phyloP scores from a whole-genome alignment of 2,888 invertebrate genomes.

The Perizoma flavofasciatum region DNA sequence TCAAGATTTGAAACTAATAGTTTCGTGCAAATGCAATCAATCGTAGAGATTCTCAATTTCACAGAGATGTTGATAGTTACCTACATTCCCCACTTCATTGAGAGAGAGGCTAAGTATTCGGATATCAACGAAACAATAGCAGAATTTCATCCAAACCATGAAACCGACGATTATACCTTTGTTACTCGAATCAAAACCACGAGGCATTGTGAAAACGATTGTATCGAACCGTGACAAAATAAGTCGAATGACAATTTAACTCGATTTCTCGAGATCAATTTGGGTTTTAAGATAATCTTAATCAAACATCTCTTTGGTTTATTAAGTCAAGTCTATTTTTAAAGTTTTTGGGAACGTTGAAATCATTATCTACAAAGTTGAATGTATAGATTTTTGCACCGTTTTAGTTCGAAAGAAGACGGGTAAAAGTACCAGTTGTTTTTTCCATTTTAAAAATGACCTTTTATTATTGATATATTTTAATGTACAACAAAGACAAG shows the following conservation, averaged over 20 bases:
- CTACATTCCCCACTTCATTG: slow-evolving; percentile 5
- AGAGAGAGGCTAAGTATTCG: slow-evolving; percentile 16
- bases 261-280: slow-evolving; percentile 42
- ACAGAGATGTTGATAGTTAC: slow-evolving; percentile 10
- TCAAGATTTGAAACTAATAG: too few species aligned
- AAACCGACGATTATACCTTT: slow-evolving; percentile 63
- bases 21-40: background rate
- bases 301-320: slow-evolving; percentile 41
- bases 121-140: slow-evolving; percentile 33
- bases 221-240: slow-evolving; percentile 38
- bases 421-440: background rate
- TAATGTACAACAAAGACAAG: too few species aligned
- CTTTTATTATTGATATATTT: background rate
- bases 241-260: slow-evolving; percentile 37
- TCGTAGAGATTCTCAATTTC: background rate
- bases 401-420: background rate
- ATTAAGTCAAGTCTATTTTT: slow-evolving; percentile 33
- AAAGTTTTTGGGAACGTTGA: slow-evolving; percentile 30
- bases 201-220: slow-evolving; percentile 31
- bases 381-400: slow-evolving; percentile 9
- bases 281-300: slow-evolving; percentile 42
- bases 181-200: slow-evolving; percentile 59
- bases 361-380: background rate
- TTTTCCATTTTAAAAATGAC: background rate
- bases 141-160: slow-evolving; percentile 56